Base-by-base conservation (phyloP, 1,140 invertebrate genomes). In the Danaus melanippus region DNA sequence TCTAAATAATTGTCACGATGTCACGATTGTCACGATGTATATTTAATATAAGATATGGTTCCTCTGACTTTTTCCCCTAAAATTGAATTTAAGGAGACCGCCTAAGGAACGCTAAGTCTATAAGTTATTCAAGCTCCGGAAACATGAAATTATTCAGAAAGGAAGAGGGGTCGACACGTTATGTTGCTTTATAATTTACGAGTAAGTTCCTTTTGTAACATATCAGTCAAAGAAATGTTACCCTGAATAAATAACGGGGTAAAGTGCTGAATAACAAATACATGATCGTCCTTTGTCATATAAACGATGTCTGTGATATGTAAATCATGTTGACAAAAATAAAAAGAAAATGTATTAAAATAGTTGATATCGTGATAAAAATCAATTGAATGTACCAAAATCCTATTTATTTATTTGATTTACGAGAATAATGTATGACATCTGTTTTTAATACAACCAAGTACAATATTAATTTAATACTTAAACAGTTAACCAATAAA, bases 71-170 rank as follows among this genome's bases (percentile, higher is more conserved):
- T 58, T 39, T 46, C 51, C 45, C 46, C 50, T 66, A 68, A 61
- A 69, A 77, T 76, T 72, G 74, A 74, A 71, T 59, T 77, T 75
- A 67, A 65, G 74, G 50, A 61, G 63, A 64, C 70, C 62, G 50
- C 46, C 66, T 69, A 66, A 62, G 54, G 67, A 74, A 74, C 60
- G 60, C 64, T 15, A 15, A 15, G 60, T 53, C 51, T 64, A 74
- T 81, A 76, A 81, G 61, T 76, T 76, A 81, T 84, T 81, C 76
- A 81, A 65, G 64, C 52, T 56, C 58, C 68, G 75, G 74, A 79
- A 71, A 79, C 67, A 67, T 70, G 71, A 70, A 79, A 79, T 84
- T 79, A 79, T 76, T 78, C 72, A 72, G 67, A 64, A 74, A 74
- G 76, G 67, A 80, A 75, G 67, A 64, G 76, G 79, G 81, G 74